A percentile compares a stretch with the other conserved stretches of the same genome.
These are phyloP conservation scores for Formicarius rufipectus DNA, from an alignment of 2,113 vertebrate species.

Conservation along the genomic window DNA sequence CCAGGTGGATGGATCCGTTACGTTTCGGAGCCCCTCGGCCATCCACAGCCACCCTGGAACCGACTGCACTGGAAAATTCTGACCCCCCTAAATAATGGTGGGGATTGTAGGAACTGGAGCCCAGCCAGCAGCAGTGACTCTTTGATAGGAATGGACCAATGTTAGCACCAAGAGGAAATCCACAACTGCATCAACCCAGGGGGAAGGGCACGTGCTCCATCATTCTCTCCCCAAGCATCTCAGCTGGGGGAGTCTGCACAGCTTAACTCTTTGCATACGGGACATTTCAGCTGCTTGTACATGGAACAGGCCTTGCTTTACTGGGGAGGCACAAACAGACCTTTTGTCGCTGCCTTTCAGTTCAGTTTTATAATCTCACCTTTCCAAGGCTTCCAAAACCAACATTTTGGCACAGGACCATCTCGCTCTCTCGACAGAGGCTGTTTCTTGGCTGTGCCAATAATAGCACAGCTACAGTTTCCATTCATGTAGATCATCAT, in stretches of 20 bases:
- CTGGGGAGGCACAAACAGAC: background rate
- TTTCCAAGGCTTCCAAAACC: background rate
- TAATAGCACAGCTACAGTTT: background rate
- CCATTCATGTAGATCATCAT: conserved; percentile 10
- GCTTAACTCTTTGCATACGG: background rate
- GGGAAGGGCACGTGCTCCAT: conserved; percentile 38
- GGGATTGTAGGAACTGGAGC: conserved; percentile 33
- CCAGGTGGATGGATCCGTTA: conserved; percentile 46
- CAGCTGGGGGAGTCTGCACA: background rate
- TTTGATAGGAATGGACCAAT: conserved; percentile 42
- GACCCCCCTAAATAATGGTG: background rate
- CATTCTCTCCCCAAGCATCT: background rate
- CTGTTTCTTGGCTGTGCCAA: background rate
- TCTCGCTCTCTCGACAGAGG: background rate
- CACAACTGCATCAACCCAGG: conserved; percentile 41
- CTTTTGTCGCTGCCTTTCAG: background rate
- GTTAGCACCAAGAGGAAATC: conserved; percentile 57
- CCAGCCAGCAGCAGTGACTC: background rate
- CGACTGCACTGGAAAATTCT: conserved; percentile 41
- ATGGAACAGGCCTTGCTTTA: background rate
- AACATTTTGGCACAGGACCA: background rate
- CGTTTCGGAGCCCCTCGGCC: conserved; percentile 13
- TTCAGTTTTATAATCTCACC: background rate
- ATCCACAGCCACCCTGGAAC: background rate
- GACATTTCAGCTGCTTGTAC: background rate